Evolutionary conservation across 30 jellyfish, hydroid and myxozoan species (phyloP), one percentile per base, ranked within the genome.

Genomic region (Aurelia coerulea): DNA sequence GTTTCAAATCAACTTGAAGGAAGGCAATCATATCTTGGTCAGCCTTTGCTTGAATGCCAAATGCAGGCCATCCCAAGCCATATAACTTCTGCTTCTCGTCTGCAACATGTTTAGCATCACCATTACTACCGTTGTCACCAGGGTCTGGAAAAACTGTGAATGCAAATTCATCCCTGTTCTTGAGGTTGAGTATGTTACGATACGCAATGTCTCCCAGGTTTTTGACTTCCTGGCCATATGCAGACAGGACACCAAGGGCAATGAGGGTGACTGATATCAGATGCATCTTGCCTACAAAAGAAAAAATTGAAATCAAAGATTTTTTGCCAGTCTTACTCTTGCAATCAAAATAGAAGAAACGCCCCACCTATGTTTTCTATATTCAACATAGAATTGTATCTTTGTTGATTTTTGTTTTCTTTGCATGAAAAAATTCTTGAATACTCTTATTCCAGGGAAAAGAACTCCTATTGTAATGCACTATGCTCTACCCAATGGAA

Each of bases 1-100:
- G 50, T 41, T 69, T 69, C 80, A 69, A 19, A 9, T 69, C 59
- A 41, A 69, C 80, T 29, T 69, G 80, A 39, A 29, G 32, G 37
- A n/a, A 62, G 13, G 73, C 73, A 31, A 62, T 62, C 73, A n/a
- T 31, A 32, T 31, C 37, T 31, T 19, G 35, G 37, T 62, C 73
- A 62, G 73, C 73, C 73, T 62, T 62, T 19, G 73, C 15, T 11
- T 31, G 73, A 62, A 62, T n/a, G 35, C 73, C 73, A 31, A n/a
- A 62, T 19, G 73, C 37, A 4, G 73, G 33, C 73, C 73, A 62
- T 62, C 37, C 37, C 7, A 62, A 62, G 23, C 35, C 35, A 31
- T 62, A 19, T 32, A 62, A 0, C 34, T 19, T n/a, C 15, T 62
- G 35, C 37, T 62, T 19, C 37, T 62, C 73, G 10, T 62, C 73